Percentiles rank a stretch among this genome's conserved stretches.
phyloP scores from a whole-genome alignment of 2,113 vertebrate genomes.

The Numenius arquata region DNA sequence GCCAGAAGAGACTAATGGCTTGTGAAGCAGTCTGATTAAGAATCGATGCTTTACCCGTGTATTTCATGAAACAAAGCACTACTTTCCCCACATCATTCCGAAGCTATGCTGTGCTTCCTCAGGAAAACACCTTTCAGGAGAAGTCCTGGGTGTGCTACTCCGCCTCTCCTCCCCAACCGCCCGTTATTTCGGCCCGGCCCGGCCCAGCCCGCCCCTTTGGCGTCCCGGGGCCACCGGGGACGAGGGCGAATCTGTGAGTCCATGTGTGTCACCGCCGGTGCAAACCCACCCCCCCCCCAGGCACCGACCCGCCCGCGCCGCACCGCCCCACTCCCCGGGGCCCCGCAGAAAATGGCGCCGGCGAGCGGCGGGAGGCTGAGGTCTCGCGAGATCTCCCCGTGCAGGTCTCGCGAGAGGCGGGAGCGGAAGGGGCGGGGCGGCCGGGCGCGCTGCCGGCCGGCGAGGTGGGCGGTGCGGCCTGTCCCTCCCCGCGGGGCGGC shows the following conservation, averaged over 20 bases:
- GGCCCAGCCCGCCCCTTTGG: fast-evolving
- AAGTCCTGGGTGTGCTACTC: fast-evolving
- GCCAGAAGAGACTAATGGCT: fast-evolving
- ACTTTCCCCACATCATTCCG: fast-evolving
- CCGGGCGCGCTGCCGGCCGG: not conserved
- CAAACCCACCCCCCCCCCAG: too few relatives aligned
- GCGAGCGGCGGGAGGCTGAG: fast-evolving
- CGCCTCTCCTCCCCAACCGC: fast-evolving
- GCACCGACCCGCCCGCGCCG: fast-evolving
- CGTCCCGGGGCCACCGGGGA: not conserved
- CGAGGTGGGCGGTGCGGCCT: not conserved
- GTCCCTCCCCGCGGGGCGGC: not conserved
- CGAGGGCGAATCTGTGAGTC: not conserved
- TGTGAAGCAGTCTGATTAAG: not conserved
- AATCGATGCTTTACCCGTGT: not conserved
- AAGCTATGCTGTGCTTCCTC: fast-evolving
- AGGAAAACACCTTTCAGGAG: too few relatives aligned
- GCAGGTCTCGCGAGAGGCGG: not conserved
- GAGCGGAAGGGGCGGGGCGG: not conserved
- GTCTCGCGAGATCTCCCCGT: not conserved
- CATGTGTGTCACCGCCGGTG: fast-evolving
- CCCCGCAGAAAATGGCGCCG: not conserved
- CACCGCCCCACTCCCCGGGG: too few relatives aligned
- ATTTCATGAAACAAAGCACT: fast-evolving
- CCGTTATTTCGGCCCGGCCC: not conserved